These are phyloP conservation scores for Nysson spinosus DNA, from an alignment of 2,888 invertebrate genomes.

Conservation along the genomic window DNA sequence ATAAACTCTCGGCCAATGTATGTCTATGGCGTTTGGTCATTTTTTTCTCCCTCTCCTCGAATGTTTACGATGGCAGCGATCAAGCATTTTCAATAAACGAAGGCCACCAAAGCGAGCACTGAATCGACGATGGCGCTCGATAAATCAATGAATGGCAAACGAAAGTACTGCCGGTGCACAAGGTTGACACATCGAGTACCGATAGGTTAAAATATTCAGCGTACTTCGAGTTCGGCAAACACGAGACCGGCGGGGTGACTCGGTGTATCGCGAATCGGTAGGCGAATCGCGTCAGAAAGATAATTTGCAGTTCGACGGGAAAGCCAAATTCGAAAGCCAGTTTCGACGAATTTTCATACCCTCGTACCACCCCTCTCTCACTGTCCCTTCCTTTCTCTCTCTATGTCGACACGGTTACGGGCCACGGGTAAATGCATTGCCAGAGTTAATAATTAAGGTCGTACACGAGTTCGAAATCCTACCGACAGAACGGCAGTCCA, in stretches of 20 bases:
- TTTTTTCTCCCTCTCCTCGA: not conserved
- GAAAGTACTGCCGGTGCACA: constrained; percentile 29
- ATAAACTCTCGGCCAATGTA: not conserved
- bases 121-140: constrained; percentile 5
- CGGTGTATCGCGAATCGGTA: not conserved
- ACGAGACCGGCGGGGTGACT: no score
- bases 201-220: constrained; percentile 50
- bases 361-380: not conserved
- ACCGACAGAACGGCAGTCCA: no score
- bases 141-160: constrained; percentile 45
- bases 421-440: not conserved
- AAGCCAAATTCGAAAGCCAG: constrained; percentile 17
- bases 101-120: not conserved
- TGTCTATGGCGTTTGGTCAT: not conserved
- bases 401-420: not conserved
- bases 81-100: constrained; percentile 6
- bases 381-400: not conserved
- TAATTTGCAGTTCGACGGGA: constrained; percentile 47
- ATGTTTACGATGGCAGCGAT: not conserved
- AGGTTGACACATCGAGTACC: constrained; percentile 20
- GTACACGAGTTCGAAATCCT: no score
- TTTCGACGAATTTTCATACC: constrained; percentile 1
- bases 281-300: constrained; percentile 38
- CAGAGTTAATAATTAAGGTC: not conserved
- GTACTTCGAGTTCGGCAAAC: constrained; percentile 29